Base-by-base conservation (phyloP, 2,113 vertebrate genomes). In the Castor canadensis region DNA sequence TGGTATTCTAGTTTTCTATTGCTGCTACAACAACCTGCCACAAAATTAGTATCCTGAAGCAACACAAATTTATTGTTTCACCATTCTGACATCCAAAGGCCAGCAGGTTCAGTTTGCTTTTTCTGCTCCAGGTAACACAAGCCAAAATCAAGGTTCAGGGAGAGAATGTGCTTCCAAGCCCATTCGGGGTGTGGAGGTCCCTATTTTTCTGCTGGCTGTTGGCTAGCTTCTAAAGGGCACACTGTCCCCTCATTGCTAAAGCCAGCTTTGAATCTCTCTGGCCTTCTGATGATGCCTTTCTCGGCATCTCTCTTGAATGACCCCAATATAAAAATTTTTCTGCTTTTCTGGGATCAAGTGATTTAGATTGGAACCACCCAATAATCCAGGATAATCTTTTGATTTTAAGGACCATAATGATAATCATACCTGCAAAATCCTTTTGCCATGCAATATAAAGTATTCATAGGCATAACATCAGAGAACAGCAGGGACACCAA, bases 311-410 rank as follows among this genome's bases (percentile, higher is more conserved):
- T 64, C 35, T n/a, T 22, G 43, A 77, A 69, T 80, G 40, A 77
- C 43, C 64, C 67, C 60, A 32, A 5, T 64, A 84, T 60, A 64
- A 94, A 86, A 52, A 91, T 40, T 19, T 58, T 85, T 93, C 76
- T 96, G 89, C 60, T 88, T 72, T 89, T 67, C 58, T 40, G 54
- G 89, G 77, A 80, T 92, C 84, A 89, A 71, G 91, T 15, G 87
- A 92, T 89, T 5, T 76, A 84, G 60, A 54, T 1, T 30, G 77
- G 35, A 35, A 28, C 72, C 43, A 73, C 64, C 56, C 24, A 10
- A 30, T 80, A 93, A 93, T 72, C 94, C 75, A 54, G 87, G 81
- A 62, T 75, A 49, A 87, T 60, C 87, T 71, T 71, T 71, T 91
- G 69, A n/a, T 79, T 66, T 76, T 87, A 86, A 64, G 69, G 32